Base-by-base conservation (phyloP, 2,113 vertebrate species). In the Hippocampus comes region DNA sequence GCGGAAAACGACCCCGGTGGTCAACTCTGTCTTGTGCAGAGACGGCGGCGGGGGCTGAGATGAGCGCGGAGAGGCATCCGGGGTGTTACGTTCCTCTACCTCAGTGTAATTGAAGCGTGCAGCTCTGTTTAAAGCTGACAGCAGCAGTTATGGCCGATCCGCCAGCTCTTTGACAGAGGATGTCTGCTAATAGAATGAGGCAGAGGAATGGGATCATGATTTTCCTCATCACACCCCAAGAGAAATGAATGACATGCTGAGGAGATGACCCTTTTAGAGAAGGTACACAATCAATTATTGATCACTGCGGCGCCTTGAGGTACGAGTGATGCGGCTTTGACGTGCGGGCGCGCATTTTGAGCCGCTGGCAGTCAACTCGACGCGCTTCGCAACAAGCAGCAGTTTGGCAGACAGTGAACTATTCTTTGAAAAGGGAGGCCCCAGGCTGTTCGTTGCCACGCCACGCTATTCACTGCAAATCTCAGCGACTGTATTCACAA, bases 21-120 rank as follows among this genome's bases (percentile, higher is more conserved):
- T 86, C 82, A 89, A 81, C 82, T 70, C 80, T 80, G 83, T 81
- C 79, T 84, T 66, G 41, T 14, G 57, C 48, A 59, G 76, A 82
- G 77, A 70, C 59, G 69, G 67, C 63, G 67, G 76, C 73, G 55
- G 63, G 73, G 70, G 71, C 43, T 43, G 41, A 9, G 63, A 46
- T 65, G 42, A 65, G 63, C 61, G 21, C 42, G 3, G 12, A 0
- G 9, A n/a, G 42, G 61, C 57, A 67, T 67, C 63, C 43, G 6
- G 43, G 67, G 65, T 61, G 71, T 77, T 63, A 72, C 51, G 20
- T 65, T 65, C 42, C 63, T 42, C 41, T 43, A 43, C 38, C 63
- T 67, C 66, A 25, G 59, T 75, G 76, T 82, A 82, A 88, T 84
- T 82, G 73, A 83, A 86, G 78, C 27, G 27, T 1, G 59, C 27